Base-by-base conservation (phyloP, 2,113 vertebrate genomes). In the Aphelocoma coerulescens region DNA sequence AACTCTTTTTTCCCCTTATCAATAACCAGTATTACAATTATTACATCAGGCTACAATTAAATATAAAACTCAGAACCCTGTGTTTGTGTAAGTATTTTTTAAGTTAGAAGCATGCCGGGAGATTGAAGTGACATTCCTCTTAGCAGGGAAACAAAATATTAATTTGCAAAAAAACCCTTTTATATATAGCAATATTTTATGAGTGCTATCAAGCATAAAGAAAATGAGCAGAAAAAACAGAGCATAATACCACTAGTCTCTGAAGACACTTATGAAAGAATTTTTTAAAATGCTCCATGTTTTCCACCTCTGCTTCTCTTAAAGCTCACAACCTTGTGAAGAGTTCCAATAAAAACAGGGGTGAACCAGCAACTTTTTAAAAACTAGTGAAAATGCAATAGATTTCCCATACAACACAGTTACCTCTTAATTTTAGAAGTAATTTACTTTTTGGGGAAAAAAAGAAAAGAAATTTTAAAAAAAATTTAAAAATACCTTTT, bases 391-490 rank as follows among this genome's bases (percentile, higher is more conserved):
- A 66, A 81, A 74, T 46, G 35, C 41, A 68, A 22, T 30, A 55
- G 19, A 52, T 41, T 57, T 78, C 13, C 33, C 51, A 87, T 26
- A 28, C 6, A 80, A 66, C 26, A 68, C 4, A 76, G 24, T 11
- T 59, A 52, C 9, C 17, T 83, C 52, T 72, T 26, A 61, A 63
- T 48, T 66, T 85, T 10, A 86, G 17, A 79, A 30, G 11, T 55
- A 61, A 43, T 58, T 44, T 69, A 26, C 22, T 68, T 65, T 66
- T 55, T 59, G 24, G 35, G 35, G 66, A 6, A 12, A 46, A 76
- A 33, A 33, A 37, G 5, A 11, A 13, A 8, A 17, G 5, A 3
- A 4, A 7, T 4, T 6, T 7, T 7, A 11, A 32, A n/a, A n/a
- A 37, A 12, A 6, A 5, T 9, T 2, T 10, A n/a, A 46, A 41